Percentiles rank a stretch among this genome's conserved stretches.
Conservation (phyloP, 2,888 invertebrate species). For the Cheilosia vulpina region DNA sequence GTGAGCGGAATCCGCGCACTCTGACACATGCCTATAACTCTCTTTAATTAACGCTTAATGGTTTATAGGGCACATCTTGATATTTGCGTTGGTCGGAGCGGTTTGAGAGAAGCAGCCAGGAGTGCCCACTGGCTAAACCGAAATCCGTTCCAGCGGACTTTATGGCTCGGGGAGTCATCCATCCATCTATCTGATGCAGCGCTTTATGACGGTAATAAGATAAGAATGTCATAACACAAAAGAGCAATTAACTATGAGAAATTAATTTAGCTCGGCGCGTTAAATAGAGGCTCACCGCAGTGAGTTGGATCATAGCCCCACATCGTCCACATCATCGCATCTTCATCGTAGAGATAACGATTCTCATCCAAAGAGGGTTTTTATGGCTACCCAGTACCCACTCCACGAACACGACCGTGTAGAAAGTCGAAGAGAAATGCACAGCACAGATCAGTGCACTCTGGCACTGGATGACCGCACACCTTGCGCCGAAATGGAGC, state of each 20-base stretch:
- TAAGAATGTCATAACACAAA: slow-evolving; percentile 80
- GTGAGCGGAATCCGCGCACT: slow-evolving; percentile 48
- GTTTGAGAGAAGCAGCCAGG: slow-evolving; percentile 4
- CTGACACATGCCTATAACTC: slow-evolving; percentile 27
- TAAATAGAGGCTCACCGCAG: slow-evolving; percentile 52
- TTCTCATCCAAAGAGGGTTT: slow-evolving; percentile 25
- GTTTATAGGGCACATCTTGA: slow-evolving; percentile 67
- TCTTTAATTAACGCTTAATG: slow-evolving; percentile 75
- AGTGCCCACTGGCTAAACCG: slow-evolving; percentile 35
- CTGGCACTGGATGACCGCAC: slow-evolving; percentile 12
- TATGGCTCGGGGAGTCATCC: slow-evolving; percentile 59
- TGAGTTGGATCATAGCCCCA: not conserved
- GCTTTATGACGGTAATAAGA: slow-evolving; percentile 78
- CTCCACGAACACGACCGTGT: not conserved
- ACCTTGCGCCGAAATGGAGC: slow-evolving; percentile 42
- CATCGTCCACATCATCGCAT: not conserved
- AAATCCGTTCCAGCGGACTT: slow-evolving; percentile 74
- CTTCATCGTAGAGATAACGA: slow-evolving; percentile 11
- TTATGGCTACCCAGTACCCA: slow-evolving; percentile 31
- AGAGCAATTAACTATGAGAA: slow-evolving; percentile 79
- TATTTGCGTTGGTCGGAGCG: slow-evolving; percentile 43
- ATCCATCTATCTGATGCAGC: slow-evolving; percentile 8
- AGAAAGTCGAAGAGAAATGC: slow-evolving; percentile 60
- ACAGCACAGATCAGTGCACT: slow-evolving; percentile 48
- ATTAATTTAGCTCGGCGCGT: slow-evolving; percentile 75